phyloP scores from a whole-genome alignment of 1,140 invertebrate species.

The Phthorimaea operculella region DNA sequence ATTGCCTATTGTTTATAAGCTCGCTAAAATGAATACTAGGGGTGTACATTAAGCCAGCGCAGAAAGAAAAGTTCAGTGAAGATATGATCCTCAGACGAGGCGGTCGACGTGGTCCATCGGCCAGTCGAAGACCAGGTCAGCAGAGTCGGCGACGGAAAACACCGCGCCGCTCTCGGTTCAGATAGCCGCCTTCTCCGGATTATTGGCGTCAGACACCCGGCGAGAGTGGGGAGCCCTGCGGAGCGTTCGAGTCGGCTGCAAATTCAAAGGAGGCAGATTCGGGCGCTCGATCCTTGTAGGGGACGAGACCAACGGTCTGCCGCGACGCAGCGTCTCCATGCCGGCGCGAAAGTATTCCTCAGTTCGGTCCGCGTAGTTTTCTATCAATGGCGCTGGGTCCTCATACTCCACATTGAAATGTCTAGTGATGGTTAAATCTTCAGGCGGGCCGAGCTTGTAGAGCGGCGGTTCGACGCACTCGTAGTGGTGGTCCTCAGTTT shows the following conservation, averaged over 20 bases:
- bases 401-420: constrained; percentile 82
- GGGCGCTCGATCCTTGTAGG: constrained; percentile 84
- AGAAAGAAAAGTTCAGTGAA: no score
- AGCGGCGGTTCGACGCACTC: constrained; percentile 76
- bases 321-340: constrained; percentile 64
- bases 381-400: constrained; percentile 75
- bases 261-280: constrained; percentile 79
- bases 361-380: constrained; percentile 71
- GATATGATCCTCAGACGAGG: constrained; percentile 37
- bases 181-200: constrained; percentile 61
- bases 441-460: constrained; percentile 60
- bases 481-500: constrained; percentile 77
- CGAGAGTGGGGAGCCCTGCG: constrained; percentile 70
- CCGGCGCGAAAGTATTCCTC: constrained; percentile 56
- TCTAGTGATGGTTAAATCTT: constrained; percentile 67
- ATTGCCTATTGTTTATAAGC: no score
- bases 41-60: no score
- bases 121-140: constrained; percentile 58
- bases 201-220: constrained; percentile 72
- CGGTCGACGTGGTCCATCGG: constrained; percentile 44
- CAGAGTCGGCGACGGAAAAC: constrained; percentile 61
- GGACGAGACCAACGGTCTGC: constrained; percentile 74
- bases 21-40: no score
- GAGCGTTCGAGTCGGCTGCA: constrained; percentile 70
- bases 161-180: constrained; percentile 65